Evolutionary conservation across 2,797 vertebrate genomes (phyloP).

Genomic region (Lindbergichthys nudifrons): DNA sequence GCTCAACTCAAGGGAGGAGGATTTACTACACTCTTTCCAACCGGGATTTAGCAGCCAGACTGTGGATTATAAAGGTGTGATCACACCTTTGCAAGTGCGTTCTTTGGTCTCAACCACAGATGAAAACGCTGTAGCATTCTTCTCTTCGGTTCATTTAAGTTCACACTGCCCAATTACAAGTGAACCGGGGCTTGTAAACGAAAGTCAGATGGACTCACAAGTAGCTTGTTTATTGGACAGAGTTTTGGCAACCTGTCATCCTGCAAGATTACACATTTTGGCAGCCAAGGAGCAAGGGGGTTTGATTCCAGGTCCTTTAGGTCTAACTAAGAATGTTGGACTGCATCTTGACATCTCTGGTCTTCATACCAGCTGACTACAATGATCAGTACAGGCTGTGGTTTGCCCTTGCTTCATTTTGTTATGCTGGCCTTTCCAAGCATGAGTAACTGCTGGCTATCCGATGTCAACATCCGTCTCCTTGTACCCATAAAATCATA

Average conservation of each 20-base stretch:
- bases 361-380: constrained; percentile 27
- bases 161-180: constrained; percentile 60
- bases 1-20: constrained; percentile 7
- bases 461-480: constrained; percentile 34
- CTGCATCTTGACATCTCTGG: constrained; percentile 20
- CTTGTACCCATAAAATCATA: constrained; percentile 33
- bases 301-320: constrained; percentile 32
- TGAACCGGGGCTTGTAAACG: constrained; percentile 59
- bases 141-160: constrained; percentile 67
- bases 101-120: constrained; percentile 44
- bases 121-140: constrained; percentile 48
- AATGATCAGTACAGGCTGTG: constrained; percentile 25
- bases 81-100: constrained; percentile 43
- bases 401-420: constrained; percentile 39
- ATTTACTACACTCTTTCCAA: constrained; percentile 18
- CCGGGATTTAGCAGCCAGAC: constrained; percentile 4
- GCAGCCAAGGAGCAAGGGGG: constrained; percentile 8
- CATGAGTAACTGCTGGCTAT: constrained; percentile 45
- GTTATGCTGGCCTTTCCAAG: constrained; percentile 36
- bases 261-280: constrained; percentile 52
- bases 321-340: constrained; percentile 6
- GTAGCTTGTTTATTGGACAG: constrained; percentile 65
- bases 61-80: constrained; percentile 41
- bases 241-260: constrained; percentile 55
- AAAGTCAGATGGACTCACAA: constrained; percentile 66